Evolutionary conservation across 2,113 vertebrate species (phyloP).

Genomic region (Mugil cephalus): DNA sequence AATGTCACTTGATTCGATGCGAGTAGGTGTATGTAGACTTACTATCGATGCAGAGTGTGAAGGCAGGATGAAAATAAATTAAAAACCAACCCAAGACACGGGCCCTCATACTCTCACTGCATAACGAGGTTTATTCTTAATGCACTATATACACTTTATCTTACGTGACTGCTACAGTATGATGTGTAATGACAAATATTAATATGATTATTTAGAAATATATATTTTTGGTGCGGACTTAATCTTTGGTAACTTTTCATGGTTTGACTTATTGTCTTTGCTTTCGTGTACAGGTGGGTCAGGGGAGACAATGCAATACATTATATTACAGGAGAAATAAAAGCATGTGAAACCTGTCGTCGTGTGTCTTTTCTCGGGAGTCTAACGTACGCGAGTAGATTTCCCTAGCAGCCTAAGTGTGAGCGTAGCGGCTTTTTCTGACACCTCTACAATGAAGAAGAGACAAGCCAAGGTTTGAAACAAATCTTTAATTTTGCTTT

Average conservation of each 20-base stretch:
- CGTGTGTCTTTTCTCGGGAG: not conserved
- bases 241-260: constrained; percentile 87
- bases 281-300: constrained; percentile 72
- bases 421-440: not conserved
- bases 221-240: constrained; percentile 76
- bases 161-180: constrained; percentile 72
- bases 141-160: constrained; percentile 86
- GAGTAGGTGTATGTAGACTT: not conserved
- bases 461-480: constrained; percentile 46
- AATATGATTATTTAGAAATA: constrained; percentile 71
- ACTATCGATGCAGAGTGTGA: not conserved
- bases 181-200: constrained; percentile 70
- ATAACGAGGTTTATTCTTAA: constrained; percentile 72
- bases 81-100: not conserved
- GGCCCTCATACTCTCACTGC: constrained; percentile 55
- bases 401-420: not conserved
- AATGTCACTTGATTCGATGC: not conserved
- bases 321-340: constrained; percentile 91
- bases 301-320: constrained; percentile 91
- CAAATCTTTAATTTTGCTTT: constrained; percentile 63
- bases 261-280: constrained; percentile 80
- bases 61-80: not conserved
- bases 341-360: constrained; percentile 82
- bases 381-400: not conserved
- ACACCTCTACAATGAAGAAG: not conserved